Evolutionary conservation across 2,888 invertebrate genomes (phyloP).

Genomic region (Sturmia bella): DNA sequence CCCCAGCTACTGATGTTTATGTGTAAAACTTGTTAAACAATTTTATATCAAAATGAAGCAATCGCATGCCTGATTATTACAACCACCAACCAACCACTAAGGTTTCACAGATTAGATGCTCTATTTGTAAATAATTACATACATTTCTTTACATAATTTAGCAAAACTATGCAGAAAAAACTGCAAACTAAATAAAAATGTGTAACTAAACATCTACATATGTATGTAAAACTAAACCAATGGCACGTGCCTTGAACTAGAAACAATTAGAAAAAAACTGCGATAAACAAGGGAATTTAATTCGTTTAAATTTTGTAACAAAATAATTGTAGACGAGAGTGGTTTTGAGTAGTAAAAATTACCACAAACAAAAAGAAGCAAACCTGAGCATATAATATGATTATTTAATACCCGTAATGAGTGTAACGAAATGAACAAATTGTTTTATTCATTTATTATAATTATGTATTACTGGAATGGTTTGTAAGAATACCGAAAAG

Average conservation of each 20-base stretch:
- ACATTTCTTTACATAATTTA: no score
- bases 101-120: no score
- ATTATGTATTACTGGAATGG: slow-evolving; percentile 7
- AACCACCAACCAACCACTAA: no score
- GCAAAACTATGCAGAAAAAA: background rate
- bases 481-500: slow-evolving; percentile 18
- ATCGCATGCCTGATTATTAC: no score
- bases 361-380: background rate
- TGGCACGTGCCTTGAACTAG: slow-evolving; percentile 41
- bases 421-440: slow-evolving; percentile 45
- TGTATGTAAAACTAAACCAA: slow-evolving; percentile 29
- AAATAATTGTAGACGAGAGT: slow-evolving; percentile 22
- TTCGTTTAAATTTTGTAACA: slow-evolving; percentile 38
- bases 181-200: background rate
- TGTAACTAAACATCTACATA: background rate
- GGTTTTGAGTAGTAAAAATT: slow-evolving; percentile 31
- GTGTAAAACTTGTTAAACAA: no score
- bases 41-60: no score
- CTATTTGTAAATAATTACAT: no score
- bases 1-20: no score
- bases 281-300: slow-evolving; percentile 32
- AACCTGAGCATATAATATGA: slow-evolving; percentile 8
- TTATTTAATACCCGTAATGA: slow-evolving; percentile 27
- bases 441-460: slow-evolving; percentile 54
- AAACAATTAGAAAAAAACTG: slow-evolving; percentile 5